Base-by-base conservation (phyloP, 2,888 invertebrate genomes). In the Leptinotarsa juncta region DNA sequence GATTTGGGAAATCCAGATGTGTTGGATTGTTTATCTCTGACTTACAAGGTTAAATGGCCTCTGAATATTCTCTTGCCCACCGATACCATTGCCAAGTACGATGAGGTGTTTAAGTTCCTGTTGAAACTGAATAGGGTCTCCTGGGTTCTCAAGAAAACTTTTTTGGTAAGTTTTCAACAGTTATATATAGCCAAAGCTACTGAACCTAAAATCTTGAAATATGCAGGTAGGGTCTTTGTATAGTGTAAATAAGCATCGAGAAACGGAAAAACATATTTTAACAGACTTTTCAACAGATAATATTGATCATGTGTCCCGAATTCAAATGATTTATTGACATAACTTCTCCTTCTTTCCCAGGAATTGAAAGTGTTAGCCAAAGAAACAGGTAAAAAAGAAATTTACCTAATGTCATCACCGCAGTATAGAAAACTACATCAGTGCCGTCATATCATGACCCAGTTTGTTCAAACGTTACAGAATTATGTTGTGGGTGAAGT, bases 401-500 rank as follows among this genome's bases (percentile, higher is more conserved):
- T 83, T 15, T 85, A 84, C 69, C 86, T 94, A 1, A 87, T 91
- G 5, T 85, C 88, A 15, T 93, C 94, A 0, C 90, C 91, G 0
- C 94, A 95, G 76, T 94, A 94, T 87, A 91, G 93, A 69, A 90
- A 91, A 70, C 87, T 95, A 14, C 94, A 95, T 83, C 89, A 93
- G 74, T 93, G 92, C 82, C 90, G 95, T 0, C 94, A 95, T 83
- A 90, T 93, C 23, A 93, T 95, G 92, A 92, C 93, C 48, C 94
- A 95, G 73, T 92, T 95, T 84, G 90, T 95, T 65, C 91, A 93
- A 74, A 93, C 94, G 0, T 85, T 95, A 42, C 93, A 95, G 85
- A 94, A 93, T 87, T 95, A 95, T 84, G 91, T 95, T 70, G 93
- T 93, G 1, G 93, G 94, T 0, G 94, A 93, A 69, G 94, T 95